phyloP scores from a whole-genome alignment of 1,140 invertebrate species.

The Bombus picipes region DNA sequence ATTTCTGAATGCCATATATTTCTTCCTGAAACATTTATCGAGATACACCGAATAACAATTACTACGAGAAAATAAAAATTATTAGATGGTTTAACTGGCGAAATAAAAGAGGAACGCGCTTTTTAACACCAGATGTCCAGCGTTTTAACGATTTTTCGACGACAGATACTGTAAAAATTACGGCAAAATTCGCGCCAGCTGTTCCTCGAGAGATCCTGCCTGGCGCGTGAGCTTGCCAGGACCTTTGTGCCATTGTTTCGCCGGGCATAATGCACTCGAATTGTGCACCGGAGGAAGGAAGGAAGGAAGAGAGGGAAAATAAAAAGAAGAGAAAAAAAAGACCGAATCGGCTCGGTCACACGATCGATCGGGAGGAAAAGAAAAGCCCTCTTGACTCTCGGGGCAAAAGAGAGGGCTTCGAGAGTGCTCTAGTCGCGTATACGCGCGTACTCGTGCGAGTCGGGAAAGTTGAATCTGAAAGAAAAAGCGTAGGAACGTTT shows the following conservation, averaged over 20 bases:
- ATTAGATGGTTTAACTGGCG: not conserved
- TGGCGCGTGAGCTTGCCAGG: conserved; percentile 45
- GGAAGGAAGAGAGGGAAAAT: conserved; percentile 5
- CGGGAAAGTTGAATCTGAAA: conserved; percentile 41
- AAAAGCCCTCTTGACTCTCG: conserved; percentile 62
- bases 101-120: not conserved
- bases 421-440: conserved; percentile 22
- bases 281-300: conserved; percentile 40
- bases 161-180: conserved; percentile 53
- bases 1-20: not conserved
- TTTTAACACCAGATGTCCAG: not conserved
- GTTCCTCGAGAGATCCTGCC: conserved; percentile 37
- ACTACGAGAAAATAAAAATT: not conserved
- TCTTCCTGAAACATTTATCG: not conserved
- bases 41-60: not conserved
- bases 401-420: not conserved
- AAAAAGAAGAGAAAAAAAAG: conserved; percentile 46
- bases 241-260: conserved; percentile 61
- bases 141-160: conserved; percentile 37
- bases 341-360: conserved; percentile 54
- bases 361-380: conserved; percentile 69
- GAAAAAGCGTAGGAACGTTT: conserved; percentile 42
- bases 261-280: conserved; percentile 62
- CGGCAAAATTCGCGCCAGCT: conserved; percentile 53
- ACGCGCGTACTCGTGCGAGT: conserved; percentile 9